Evolutionary conservation across 2,113 vertebrate genomes (phyloP), one percentile per base, ranked within the genome.

Genomic region (Tragelaphus imberbis): DNA sequence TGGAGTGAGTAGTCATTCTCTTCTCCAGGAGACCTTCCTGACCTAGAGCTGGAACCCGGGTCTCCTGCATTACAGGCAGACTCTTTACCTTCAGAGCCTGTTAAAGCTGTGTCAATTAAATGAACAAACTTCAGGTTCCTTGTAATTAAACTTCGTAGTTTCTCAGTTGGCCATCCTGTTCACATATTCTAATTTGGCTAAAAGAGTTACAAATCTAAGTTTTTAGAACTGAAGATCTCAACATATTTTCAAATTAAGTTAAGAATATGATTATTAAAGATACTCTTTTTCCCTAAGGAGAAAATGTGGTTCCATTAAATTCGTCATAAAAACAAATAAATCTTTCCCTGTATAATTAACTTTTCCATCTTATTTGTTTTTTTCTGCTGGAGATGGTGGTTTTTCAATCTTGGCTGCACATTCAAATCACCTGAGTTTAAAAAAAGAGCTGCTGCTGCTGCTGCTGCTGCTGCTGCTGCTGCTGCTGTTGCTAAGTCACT

Each of bases 211-310:
- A 53, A 7, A 84, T 12, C 4, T 84, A 84, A 94, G 21, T 21
- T 68, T 96, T 95, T 87, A 87, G 80, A 95, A 92, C 61, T 86
- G 94, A 28, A 28, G 23, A 68, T 90, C 13, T 86, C 47, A 93
- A 84, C 5, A 15, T 85, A 82, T 91, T 96, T 94, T 96, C 30
- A 97, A 71, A 68, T 94, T 95, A 94, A 93, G 47, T 68, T n/a
- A 95, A 77, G 44, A 80, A 33, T 9, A 82, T 36, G 19, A 82
- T 65, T 92, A 93, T 81, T 89, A 77, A 90, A 75, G 58, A 15
- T 47, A 91, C 65, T n/a, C 40, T 63, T 94, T 51, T 3, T 81
- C 51, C 15, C 30, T 65, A 81, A 82, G n/a, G 61, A 93, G 77
- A 59, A 40, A 88, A 86, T 36, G 13, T 91, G 2, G 9, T 82